Conservation (phyloP, 2,888 invertebrate species). For the Coleophora flavipennella region DNA sequence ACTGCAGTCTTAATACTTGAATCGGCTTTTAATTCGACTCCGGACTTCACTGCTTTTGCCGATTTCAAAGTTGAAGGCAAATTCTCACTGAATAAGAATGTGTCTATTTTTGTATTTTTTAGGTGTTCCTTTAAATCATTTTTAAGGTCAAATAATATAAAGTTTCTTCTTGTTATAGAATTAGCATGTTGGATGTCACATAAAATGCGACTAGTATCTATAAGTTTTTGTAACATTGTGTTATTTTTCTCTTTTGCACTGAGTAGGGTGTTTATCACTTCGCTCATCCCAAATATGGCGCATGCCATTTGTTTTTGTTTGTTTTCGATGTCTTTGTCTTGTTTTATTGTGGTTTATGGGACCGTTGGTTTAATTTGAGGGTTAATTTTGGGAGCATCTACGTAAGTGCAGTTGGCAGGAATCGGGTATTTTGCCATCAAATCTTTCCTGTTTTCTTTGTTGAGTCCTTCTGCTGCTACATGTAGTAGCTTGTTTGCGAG, state of each 20-base stretch:
- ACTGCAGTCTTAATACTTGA: too few relatives aligned
- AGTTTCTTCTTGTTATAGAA: slow-evolving; percentile 3
- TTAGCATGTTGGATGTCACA: slow-evolving; percentile 7
- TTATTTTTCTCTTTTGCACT: slow-evolving; percentile 2
- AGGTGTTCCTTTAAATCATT: slow-evolving; percentile 7
- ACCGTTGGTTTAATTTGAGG: slow-evolving; percentile 5
- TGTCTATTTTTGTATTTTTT: slow-evolving; percentile 1
- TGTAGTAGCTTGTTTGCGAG: slow-evolving; percentile 5
- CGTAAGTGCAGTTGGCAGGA: neutral
- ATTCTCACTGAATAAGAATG: slow-evolving; percentile 3
- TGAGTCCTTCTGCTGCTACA: neutral
- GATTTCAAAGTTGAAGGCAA: slow-evolving; percentile 5
- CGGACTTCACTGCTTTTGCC: slow-evolving; percentile 5
- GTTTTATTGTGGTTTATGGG: neutral
- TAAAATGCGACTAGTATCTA: slow-evolving; percentile 4
- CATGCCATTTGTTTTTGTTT: slow-evolving; percentile 6
- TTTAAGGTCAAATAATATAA: slow-evolving; percentile 1
- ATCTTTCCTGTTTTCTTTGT: slow-evolving; percentile 2
- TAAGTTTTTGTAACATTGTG: slow-evolving; percentile 1
- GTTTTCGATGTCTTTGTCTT: slow-evolving; percentile 7
- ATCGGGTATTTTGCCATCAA: neutral
- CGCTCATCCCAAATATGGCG: slow-evolving; percentile 4
- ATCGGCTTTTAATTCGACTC: slow-evolving; percentile 1
- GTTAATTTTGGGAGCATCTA: slow-evolving; percentile 3
- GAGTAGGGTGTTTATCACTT: slow-evolving; percentile 1